These are phyloP conservation scores for Zosterops japonicus DNA, from an alignment of 2,113 vertebrate species.

Conservation along the genomic window DNA sequence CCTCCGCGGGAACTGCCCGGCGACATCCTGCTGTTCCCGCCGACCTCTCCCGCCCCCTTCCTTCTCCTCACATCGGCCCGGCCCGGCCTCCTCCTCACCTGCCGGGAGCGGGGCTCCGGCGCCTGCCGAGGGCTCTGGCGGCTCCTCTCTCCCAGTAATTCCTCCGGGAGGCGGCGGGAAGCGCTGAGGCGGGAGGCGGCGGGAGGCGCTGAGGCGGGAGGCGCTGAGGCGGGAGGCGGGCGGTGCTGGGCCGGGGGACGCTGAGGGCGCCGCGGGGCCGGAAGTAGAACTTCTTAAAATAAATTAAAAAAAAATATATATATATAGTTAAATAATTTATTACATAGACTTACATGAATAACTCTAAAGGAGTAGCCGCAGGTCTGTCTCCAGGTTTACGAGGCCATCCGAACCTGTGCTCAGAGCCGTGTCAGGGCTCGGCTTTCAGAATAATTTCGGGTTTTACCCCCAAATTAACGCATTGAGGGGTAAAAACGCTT, in stretches of 20 bases:
- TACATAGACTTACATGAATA: fast-evolving
- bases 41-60: not conserved
- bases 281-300: not conserved
- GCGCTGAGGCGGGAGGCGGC: not conserved
- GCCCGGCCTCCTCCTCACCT: not conserved
- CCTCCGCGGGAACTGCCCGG: fast-evolving
- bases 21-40: too few relatives aligned
- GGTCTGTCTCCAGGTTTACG: too few relatives aligned
- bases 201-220: not conserved
- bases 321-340: too few relatives aligned
- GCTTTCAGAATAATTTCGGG: not conserved
- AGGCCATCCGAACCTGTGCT: fast-evolving
- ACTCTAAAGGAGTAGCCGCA: not conserved
- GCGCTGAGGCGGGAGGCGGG: not conserved
- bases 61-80: not conserved
- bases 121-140: not conserved
- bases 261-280: not conserved
- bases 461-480: not conserved
- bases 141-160: not conserved
- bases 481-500: not conserved
- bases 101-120: not conserved
- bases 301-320: too few relatives aligned
- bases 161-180: not conserved
- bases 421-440: fast-evolving
- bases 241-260: too few relatives aligned